Conservation (phyloP, 1,140 invertebrate genomes). For the Psilanteris sp. region DNA sequence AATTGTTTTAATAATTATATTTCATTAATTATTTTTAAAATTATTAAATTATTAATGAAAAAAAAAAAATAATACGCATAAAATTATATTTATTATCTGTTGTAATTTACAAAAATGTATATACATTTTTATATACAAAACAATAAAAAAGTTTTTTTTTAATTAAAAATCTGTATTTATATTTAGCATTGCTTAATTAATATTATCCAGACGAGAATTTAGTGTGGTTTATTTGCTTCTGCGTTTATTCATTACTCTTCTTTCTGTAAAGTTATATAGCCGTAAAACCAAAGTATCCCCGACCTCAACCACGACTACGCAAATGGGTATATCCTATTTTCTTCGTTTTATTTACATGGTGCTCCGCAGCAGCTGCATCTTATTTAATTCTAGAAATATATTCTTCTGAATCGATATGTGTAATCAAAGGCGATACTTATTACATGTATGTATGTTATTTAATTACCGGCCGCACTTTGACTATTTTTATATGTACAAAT, state of each 20-base stretch:
- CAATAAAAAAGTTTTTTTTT: too few species aligned
- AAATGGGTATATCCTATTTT: conserved; percentile 56
- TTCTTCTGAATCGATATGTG: conserved; percentile 40
- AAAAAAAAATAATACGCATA: too few species aligned
- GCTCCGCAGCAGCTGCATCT: conserved; percentile 54
- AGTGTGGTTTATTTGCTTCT: conserved; percentile 6
- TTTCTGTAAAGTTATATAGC: conserved; percentile 60
- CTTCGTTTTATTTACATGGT: conserved; percentile 61
- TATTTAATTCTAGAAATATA: conserved; percentile 67
- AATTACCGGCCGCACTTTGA: too few species aligned
- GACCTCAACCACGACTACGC: conserved; percentile 42
- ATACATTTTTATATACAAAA: too few species aligned
- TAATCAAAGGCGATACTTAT: conserved; percentile 58
- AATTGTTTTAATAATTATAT: too few species aligned
- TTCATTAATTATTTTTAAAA: too few species aligned
- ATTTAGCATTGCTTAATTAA: conserved; percentile 47
- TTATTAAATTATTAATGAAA: too few species aligned
- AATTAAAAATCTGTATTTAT: too few species aligned
- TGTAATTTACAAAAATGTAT: too few species aligned
- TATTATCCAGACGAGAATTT: conserved; percentile 1
- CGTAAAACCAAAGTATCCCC: conserved; percentile 59
- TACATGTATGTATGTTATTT: conserved; percentile 59
- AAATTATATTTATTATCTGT: too few species aligned
- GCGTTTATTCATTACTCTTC: conserved; percentile 15
- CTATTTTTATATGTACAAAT: too few species aligned